Evolutionary conservation across 2,113 vertebrate genomes (phyloP), one percentile per base, ranked within the genome.

Genomic region (Typhlomys cinereus): DNA sequence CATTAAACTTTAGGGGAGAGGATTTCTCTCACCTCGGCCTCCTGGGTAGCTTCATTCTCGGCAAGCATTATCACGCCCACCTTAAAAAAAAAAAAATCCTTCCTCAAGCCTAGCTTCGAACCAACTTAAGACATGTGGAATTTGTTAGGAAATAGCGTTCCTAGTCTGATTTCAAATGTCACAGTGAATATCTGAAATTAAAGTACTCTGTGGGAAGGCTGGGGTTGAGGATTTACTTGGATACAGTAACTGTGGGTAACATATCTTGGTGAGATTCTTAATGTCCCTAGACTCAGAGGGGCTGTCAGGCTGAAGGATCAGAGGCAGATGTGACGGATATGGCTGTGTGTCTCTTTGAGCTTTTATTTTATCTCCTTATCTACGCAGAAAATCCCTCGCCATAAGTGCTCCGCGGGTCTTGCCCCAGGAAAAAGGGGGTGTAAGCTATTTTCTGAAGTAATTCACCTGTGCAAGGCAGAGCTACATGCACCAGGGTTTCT

Each of bases 111-210:
- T 74, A 48, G 34, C 75, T 41, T 79, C 64, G 7, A 23, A n/a
- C 8, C 39, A 12, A 34, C 8, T 73, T 86, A 79, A 82, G 81
- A 95, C 0, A 23, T 12, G 57, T 27, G 29, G 34, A 29, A 76
- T 85, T 70, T 90, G 71, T 92, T 25, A 50, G 74, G 54, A 86
- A 88, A 92, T 23, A 89, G 80, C 59, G 75, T 71, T 75, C 78
- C 92, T 36, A 74, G 67, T 62, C 75, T 76, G 89, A 82, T 91
- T 91, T 90, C 85, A 88, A 95, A 92, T 27, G 27, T 78, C 88
- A 71, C 52, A 31, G 17, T 46, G n/a, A 80, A 34, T 81, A 79
- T 48, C 11, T 81, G 67, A 87, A 91, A 84, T 89, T 34, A 75
- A 86, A 86, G 57, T 31, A 14, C 20, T 57, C 50, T 20, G 73